A percentile compares a stretch with the other conserved stretches of the same genome.
Conservation (phyloP, 2,113 vertebrate species). For the Poeciliopsis occidentalis region DNA sequence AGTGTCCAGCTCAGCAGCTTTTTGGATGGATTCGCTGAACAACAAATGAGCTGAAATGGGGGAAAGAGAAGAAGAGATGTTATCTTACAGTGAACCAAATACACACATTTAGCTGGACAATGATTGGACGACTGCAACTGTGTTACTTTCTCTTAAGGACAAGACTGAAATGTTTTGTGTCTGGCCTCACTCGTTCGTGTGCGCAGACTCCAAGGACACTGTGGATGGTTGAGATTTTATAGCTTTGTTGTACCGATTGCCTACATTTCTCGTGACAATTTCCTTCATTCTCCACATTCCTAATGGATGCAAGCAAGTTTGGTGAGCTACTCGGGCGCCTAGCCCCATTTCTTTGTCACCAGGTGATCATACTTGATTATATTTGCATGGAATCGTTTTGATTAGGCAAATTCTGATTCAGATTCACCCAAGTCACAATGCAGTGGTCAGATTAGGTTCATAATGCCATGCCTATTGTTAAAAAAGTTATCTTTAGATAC, state of each 20-base stretch:
- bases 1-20: slow-evolving; percentile 50
- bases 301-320: too few relatives aligned
- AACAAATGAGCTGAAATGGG: slow-evolving; percentile 38
- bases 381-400: background rate
- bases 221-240: background rate
- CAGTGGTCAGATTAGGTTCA: background rate
- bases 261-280: too few relatives aligned
- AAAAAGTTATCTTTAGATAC: background rate
- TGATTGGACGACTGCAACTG: background rate
- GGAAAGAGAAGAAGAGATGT: slow-evolving; percentile 40
- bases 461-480: background rate
- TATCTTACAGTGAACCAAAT: background rate
- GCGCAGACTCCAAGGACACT: too few relatives aligned
- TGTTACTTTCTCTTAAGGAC: background rate
- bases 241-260: too few relatives aligned
- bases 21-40: slow-evolving; percentile 57
- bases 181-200: background rate
- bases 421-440: background rate
- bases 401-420: background rate
- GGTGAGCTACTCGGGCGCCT: too few relatives aligned
- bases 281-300: too few relatives aligned
- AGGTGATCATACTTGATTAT: background rate
- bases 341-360: too few relatives aligned
- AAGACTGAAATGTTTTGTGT: background rate
- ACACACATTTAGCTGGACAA: background rate